These are phyloP conservation scores for Caenorhabditis virilis DNA, from an alignment of 2,888 invertebrate species.

Conservation along the genomic window DNA sequence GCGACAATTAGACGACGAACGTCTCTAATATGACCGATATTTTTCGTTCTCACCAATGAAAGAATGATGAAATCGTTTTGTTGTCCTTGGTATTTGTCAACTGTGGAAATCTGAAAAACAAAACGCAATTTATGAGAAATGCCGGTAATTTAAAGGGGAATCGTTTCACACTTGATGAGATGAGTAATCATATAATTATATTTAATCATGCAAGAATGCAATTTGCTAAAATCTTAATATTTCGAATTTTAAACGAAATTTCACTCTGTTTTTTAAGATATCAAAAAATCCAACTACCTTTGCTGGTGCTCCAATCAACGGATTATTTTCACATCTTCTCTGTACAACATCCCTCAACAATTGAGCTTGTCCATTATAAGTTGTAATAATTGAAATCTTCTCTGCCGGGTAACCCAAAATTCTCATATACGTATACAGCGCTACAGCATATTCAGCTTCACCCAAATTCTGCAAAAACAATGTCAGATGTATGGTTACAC, in stretches of 20 bases:
- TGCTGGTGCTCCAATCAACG: slow-evolving; percentile 88
- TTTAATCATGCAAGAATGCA: no score
- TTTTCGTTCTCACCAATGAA: slow-evolving; percentile 90
- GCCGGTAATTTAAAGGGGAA: slow-evolving; percentile 3
- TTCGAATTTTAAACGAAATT: no score
- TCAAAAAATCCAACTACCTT: slow-evolving; percentile 74
- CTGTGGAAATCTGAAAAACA: slow-evolving; percentile 76
- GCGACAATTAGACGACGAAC: slow-evolving; percentile 94
- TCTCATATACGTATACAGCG: slow-evolving; percentile 97
- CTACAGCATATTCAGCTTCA: slow-evolving; percentile 88
- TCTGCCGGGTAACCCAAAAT: slow-evolving; percentile 93
- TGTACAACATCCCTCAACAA: slow-evolving; percentile 93
- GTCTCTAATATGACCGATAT: slow-evolving; percentile 94
- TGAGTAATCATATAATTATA: no score
- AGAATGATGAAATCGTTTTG: slow-evolving; percentile 97
- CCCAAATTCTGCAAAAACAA: slow-evolving; percentile 74
- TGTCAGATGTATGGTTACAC: background rate
- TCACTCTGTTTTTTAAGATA: no score
- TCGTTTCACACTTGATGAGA: no score
- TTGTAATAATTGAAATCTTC: slow-evolving; percentile 94
- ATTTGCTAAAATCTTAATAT: no score
- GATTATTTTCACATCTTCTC: slow-evolving; percentile 86
- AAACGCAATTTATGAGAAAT: no score
- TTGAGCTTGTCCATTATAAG: slow-evolving; percentile 98
- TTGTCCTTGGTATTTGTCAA: slow-evolving; percentile 99